phyloP scores from a whole-genome alignment of 1,140 invertebrate species.

The Copidosoma floridanum region DNA sequence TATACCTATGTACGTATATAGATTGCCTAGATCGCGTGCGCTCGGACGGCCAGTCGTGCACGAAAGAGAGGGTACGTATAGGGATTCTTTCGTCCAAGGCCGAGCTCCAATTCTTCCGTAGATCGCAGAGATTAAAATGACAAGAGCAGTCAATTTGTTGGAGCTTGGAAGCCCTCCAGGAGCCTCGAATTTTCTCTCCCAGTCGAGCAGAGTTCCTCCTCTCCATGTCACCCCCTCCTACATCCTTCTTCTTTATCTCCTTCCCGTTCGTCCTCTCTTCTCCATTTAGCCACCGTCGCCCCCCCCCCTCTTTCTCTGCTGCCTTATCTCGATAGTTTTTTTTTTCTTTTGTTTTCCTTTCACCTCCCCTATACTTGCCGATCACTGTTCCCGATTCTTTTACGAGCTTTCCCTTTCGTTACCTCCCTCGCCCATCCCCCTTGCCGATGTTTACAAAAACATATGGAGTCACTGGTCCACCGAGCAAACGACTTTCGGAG shows the following conservation, averaged over 20 bases:
- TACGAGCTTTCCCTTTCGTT: too few species aligned
- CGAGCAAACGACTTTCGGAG: too few species aligned
- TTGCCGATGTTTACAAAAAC: too few species aligned
- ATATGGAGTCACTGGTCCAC: too few species aligned
- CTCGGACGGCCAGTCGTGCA: neutral
- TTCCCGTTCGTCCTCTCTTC: neutral
- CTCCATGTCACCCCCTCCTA: conserved; percentile 3
- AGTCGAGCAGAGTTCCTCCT: neutral
- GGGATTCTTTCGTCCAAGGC: neutral
- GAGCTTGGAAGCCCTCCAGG: conserved; percentile 21
- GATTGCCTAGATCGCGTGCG: neutral
- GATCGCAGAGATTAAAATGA: conserved; percentile 29
- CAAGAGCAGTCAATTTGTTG: conserved; percentile 28
- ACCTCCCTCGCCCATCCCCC: too few species aligned
- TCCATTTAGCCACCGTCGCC: neutral
- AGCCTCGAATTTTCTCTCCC: conserved; percentile 17
- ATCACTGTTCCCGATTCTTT: too few species aligned
- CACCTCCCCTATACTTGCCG: too few species aligned
- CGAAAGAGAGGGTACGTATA: too few species aligned
- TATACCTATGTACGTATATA: too few species aligned
- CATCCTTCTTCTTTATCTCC: neutral
- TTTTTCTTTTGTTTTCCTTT: conserved; percentile 1
- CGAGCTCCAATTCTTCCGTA: conserved; percentile 9
- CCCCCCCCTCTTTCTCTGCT: neutral
- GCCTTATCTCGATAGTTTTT: neutral